phyloP scores from a whole-genome alignment of 2,113 vertebrate species.

The Vulpes lagopus region DNA sequence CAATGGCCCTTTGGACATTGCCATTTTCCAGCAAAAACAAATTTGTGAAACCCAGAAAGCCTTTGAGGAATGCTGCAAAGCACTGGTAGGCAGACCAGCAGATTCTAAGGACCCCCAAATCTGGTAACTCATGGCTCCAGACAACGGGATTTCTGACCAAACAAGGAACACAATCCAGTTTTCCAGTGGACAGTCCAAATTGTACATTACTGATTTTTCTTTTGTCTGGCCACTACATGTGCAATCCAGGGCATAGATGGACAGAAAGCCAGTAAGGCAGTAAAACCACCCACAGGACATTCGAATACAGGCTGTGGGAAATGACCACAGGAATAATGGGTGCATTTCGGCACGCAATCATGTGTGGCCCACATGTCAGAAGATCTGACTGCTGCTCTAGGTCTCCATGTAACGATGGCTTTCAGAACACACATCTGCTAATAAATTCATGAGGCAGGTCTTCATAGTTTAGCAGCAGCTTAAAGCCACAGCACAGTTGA shows the following conservation, averaged over 20 bases:
- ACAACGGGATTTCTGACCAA: background rate
- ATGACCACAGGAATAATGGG: background rate
- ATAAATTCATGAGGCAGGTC: background rate
- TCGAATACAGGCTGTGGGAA: background rate
- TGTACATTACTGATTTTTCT: background rate
- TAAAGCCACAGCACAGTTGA: background rate
- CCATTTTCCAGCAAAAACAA: constrained; percentile 34
- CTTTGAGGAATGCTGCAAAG: constrained; percentile 31
- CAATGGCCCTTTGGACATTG: background rate
- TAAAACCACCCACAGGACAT: background rate
- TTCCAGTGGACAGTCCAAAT: background rate
- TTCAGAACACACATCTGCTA: constrained; percentile 57
- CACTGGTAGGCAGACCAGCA: background rate
- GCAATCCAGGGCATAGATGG: background rate
- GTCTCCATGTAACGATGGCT: background rate
- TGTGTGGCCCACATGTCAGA: constrained; percentile 8
- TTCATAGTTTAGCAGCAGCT: constrained; percentile 60
- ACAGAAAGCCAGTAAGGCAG: background rate
- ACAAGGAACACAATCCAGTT: background rate
- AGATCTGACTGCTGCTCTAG: background rate
- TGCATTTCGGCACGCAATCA: background rate
- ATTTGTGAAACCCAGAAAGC: constrained; percentile 24
- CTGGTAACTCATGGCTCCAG: background rate
- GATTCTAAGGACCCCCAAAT: background rate
- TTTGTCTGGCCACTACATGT: background rate